Base-by-base conservation (phyloP, 1,140 invertebrate species). In the Leptopilina boulardi region DNA sequence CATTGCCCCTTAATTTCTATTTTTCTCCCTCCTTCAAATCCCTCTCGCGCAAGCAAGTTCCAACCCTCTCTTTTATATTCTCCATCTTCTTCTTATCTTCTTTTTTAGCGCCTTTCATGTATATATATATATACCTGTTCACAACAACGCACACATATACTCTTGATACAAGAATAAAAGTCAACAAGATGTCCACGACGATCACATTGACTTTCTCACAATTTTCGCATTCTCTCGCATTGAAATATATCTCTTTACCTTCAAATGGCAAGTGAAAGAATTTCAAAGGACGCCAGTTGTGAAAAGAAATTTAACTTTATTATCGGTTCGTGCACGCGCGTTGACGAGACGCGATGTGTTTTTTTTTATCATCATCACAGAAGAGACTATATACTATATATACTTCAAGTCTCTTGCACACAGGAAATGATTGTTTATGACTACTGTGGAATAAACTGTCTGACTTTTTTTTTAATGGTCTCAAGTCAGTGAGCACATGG, bases 1-100 rank as follows among this genome's bases (percentile, higher is more conserved):
- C 88, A 89, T 77, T 42, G 84, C 83, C 86, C 85, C 87, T 89
- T 89, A 88, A 89, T 89, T 89, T 88, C 87, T 88, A 87, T 88
- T 89, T 88, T 89, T 88, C 87, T 84, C 86, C 82, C 83, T 83
- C 74, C 75, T 77, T 73, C 77, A 73, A 74, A 73, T 76, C 56
- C 73, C 47, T 19, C 79, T 70, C 79, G 47, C 71, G 74, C 9
- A 9, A 19, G 10, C 6, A 54, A 54, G 18, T 30, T 66, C 8
- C 59, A 30, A 66, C 23, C 59, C 59, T 30, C 77, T 79, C 76
- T 76, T 78, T 76, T 47, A n/a, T n/a, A 38, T 38, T 38, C 34
- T 71, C 5, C 51, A 6, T 38, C 77, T 71, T 71, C 47, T 74
- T 66, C 42, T 74, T n/a, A n/a, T 73, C 74, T 74, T 70, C 15